Evolutionary conservation across 2,888 invertebrate species (phyloP).

Genomic region (Molanna angustata): DNA sequence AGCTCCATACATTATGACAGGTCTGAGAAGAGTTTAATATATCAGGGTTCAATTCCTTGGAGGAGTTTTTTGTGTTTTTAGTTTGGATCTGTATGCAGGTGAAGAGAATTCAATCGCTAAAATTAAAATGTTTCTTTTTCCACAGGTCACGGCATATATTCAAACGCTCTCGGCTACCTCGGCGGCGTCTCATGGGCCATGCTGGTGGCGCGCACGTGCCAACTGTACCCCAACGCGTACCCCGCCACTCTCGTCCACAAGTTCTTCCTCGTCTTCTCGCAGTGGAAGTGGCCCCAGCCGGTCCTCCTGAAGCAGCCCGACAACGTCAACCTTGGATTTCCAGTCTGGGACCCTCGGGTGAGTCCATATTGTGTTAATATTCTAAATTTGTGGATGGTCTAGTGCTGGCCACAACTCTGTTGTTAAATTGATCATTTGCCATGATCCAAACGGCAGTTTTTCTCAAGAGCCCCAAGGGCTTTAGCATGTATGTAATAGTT

Average conservation of each 20-base stretch:
- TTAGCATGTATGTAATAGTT: no score
- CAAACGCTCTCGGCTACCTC: constrained; percentile 95
- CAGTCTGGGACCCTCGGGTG: constrained; percentile 96
- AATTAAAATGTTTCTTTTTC: constrained; percentile 30
- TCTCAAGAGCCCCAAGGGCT: no score
- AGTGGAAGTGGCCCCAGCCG: constrained; percentile 99
- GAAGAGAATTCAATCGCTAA: no score
- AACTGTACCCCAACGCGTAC: constrained; percentile 95
- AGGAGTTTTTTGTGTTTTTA: no score
- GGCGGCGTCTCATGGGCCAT: constrained; percentile 99
- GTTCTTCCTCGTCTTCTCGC: constrained; percentile 97
- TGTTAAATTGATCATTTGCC: no score
- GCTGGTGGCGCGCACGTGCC: constrained; percentile 97
- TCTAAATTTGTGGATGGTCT: no score
- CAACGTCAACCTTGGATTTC: constrained; percentile 82
- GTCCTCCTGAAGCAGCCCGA: constrained; percentile 92
- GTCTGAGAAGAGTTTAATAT: no score
- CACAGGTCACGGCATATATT: constrained; percentile 93
- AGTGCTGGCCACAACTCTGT: no score
- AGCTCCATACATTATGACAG: no score
- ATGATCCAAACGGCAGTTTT: no score
- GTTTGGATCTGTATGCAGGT: no score
- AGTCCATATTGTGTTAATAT: constrained; percentile 37
- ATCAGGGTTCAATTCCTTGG: no score
- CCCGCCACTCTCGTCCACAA: constrained; percentile 95